Percentiles rank a stretch among this genome's conserved stretches.
Conservation (phyloP, 2,797 vertebrate genomes). For the Helostoma temminkii region DNA sequence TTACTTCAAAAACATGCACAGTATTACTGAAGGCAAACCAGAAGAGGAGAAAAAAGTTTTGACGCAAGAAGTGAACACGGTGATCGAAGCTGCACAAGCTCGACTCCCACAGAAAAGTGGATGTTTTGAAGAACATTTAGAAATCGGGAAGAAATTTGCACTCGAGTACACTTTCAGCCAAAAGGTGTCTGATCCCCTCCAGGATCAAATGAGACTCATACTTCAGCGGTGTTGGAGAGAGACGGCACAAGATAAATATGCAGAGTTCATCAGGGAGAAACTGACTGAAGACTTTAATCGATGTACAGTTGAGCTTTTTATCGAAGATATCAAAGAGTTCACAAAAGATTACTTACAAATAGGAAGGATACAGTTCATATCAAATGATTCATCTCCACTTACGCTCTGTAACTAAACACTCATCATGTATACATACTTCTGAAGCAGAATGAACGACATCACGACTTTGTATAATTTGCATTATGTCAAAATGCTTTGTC, state of each 20-base stretch:
- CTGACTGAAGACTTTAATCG: conserved; percentile 69
- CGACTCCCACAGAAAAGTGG: conserved; percentile 30
- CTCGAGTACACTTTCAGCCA: conserved; percentile 41
- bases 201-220: conserved; percentile 37
- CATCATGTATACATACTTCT: not conserved
- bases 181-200: conserved; percentile 3
- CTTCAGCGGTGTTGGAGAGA: conserved; percentile 68
- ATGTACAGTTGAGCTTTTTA: conserved; percentile 59
- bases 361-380: conserved; percentile 54
- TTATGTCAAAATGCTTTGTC: conserved; percentile 54
- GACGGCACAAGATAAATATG: conserved; percentile 60
- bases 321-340: conserved; percentile 37
- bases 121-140: conserved; percentile 38
- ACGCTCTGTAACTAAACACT: not conserved
- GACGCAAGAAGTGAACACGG: not conserved
- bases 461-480: conserved; percentile 1
- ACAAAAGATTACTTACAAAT: conserved; percentile 57
- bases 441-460: conserved; percentile 15
- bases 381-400: conserved; percentile 1
- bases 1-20: conserved; percentile 53
- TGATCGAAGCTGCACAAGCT: conserved; percentile 34
- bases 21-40: conserved; percentile 38
- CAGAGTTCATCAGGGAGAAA: conserved; percentile 59
- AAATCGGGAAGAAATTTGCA: conserved; percentile 43
- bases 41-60: conserved; percentile 32